These are phyloP conservation scores for Brachycybe producta DNA, from an alignment of 2,888 invertebrate genomes.

Conservation along the genomic window DNA sequence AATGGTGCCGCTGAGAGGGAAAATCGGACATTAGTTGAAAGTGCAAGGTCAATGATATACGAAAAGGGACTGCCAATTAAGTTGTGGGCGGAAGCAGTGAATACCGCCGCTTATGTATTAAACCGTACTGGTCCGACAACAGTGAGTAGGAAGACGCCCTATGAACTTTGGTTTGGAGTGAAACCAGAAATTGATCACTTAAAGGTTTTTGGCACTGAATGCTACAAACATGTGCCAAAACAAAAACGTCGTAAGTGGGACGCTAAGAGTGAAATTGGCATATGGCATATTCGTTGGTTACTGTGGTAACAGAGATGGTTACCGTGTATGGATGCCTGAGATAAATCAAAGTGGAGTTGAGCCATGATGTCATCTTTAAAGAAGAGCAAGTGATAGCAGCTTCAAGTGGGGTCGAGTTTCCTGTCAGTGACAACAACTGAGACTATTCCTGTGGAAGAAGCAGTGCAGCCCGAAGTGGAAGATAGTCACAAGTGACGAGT, in stretches of 20 bases:
- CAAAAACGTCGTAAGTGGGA: not conserved
- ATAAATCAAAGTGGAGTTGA: not conserved
- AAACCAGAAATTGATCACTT: not conserved
- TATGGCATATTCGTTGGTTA: not conserved
- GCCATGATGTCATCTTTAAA: not conserved
- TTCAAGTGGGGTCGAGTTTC: not conserved
- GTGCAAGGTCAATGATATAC: not conserved
- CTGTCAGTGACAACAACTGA: not conserved
- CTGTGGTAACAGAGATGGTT: not conserved
- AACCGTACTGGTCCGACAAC: not conserved
- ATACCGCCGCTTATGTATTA: not conserved
- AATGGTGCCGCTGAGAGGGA: slow-evolving; percentile 4
- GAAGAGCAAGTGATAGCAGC: not conserved
- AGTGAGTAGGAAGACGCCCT: not conserved
- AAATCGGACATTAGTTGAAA: slow-evolving; percentile 6
- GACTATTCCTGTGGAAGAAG: not conserved
- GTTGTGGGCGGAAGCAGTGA: slow-evolving; percentile 9
- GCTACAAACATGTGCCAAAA: not conserved
- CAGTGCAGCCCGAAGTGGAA: not conserved
- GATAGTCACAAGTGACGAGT: too few species aligned
- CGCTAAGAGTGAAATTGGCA: not conserved
- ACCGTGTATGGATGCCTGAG: not conserved
- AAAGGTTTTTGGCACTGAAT: not conserved
- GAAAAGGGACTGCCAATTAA: not conserved
- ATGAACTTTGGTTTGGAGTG: not conserved